Base-by-base conservation (phyloP, 92 coral and sea anemone genomes). In the Actinostola sp. region DNA sequence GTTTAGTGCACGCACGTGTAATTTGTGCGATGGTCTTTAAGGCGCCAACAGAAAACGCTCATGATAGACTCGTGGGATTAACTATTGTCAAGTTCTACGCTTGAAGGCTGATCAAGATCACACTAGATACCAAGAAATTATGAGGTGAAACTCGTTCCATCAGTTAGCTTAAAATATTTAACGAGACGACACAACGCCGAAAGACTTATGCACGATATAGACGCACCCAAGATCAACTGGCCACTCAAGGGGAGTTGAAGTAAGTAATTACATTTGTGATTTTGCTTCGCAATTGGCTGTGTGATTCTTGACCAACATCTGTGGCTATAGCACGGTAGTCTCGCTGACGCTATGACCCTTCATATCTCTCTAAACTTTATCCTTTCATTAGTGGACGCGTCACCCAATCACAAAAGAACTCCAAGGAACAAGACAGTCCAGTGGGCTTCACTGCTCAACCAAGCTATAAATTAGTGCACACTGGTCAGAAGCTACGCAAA, bases 21-120 rank as follows among this genome's bases (percentile, higher is more conserved):
- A 58, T 36, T 55, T 24, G 9, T 33, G 1, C 55, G 14, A 36
- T 33, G 77, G 87, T 82, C 87, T 53, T 67, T 15, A 63, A 57
- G 87, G 87, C 87, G 87, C 87, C 87, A 82, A 75, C 48, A 39
- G 46, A 48, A 56, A 82, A 59, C 67, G 52, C 70, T 75, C 67
- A 66, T 65, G 68, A 66, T 69, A 75, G 70, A 73, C 59, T 19
- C 51, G 38, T 42, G 76, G 87, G 82, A 82, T 82, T 82, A 82
- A 61, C 71, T 56, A 78, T 73, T 82, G 87, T 75, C 79, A 82
- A 74, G 70, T 46, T 75, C 50, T 55, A 66, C 68, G 71, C 57
- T 67, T 51, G 57, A 65, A 74, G 87, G 54, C 77, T 56, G 66
- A 28, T 71, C 21, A 17, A 71, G 77, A 71, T 71, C 62, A 71